Conservation (phyloP, 2,797 vertebrate species). For the Coccyzus lansbergi region DNA sequence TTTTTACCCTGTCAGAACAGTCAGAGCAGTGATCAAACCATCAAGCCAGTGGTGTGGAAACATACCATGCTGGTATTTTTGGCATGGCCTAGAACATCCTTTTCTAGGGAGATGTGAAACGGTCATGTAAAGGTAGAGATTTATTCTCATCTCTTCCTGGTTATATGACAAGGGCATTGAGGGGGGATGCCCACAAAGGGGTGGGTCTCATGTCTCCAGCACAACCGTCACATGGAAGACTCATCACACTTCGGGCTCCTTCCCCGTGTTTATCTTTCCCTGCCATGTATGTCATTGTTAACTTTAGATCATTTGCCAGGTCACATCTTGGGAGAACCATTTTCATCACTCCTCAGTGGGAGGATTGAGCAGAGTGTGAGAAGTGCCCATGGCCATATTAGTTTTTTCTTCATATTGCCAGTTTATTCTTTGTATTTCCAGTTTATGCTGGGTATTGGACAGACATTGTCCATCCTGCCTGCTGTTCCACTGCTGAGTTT, state of each 20-base stretch:
- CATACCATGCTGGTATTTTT: constrained; percentile 24
- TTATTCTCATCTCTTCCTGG: background rate
- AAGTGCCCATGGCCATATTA: background rate
- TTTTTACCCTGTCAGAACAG: constrained; percentile 53
- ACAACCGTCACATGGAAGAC: background rate
- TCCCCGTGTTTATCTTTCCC: background rate
- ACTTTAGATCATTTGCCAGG: background rate
- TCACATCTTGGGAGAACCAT: background rate
- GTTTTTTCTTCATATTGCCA: background rate
- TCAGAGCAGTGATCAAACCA: constrained; percentile 2
- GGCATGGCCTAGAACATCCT: constrained; percentile 17
- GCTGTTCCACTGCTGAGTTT: background rate
- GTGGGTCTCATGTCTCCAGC: background rate
- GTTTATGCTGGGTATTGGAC: background rate
- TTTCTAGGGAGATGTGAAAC: background rate
- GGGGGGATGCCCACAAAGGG: background rate
- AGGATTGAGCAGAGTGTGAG: background rate
- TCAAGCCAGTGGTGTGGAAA: constrained; percentile 36
- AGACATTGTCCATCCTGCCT: background rate
- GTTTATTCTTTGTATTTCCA: background rate
- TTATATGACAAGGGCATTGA: background rate
- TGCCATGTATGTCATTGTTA: background rate
- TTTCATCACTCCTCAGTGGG: background rate
- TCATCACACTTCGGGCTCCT: background rate
- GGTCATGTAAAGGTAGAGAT: background rate